A percentile compares a stretch with the other conserved stretches of the same genome.
These are phyloP conservation scores for Larimichthys polyactis DNA, from an alignment of 2,113 vertebrate species.

Conservation along the genomic window DNA sequence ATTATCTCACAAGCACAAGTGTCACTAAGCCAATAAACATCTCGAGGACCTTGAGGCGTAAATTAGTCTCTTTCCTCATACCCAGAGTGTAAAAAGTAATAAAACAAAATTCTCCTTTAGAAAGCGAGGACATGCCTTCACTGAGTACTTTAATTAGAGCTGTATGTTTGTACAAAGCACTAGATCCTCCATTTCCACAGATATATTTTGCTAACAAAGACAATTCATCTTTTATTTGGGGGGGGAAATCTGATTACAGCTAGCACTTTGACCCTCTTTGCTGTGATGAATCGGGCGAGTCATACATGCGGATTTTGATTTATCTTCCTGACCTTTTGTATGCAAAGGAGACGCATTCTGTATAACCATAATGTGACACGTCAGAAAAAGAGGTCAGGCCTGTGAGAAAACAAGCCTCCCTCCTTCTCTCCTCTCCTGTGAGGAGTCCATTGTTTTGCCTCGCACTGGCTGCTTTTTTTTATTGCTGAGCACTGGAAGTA, in stretches of 20 bases:
- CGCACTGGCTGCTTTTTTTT: slow-evolving; percentile 46
- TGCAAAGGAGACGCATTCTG: slow-evolving; percentile 83
- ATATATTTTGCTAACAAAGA: slow-evolving; percentile 65
- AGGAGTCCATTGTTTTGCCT: slow-evolving; percentile 77
- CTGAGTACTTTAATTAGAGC: slow-evolving; percentile 72
- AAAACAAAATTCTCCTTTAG: slow-evolving; percentile 57
- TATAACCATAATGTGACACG: slow-evolving; percentile 81
- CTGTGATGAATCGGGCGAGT: slow-evolving; percentile 83
- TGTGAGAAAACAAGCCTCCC: slow-evolving; percentile 77
- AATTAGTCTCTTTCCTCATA: slow-evolving; percentile 80
- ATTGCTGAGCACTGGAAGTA: slow-evolving; percentile 63
- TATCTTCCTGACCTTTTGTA: slow-evolving; percentile 87
- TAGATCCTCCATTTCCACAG: slow-evolving; percentile 55
- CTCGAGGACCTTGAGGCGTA: slow-evolving; percentile 78
- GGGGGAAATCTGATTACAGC: slow-evolving; percentile 76
- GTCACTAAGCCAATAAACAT: slow-evolving; percentile 85
- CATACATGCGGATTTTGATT: slow-evolving; percentile 80
- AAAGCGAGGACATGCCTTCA: slow-evolving; percentile 62
- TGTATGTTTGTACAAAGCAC: slow-evolving; percentile 64
- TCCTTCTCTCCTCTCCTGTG: slow-evolving; percentile 41
- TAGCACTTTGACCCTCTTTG: slow-evolving; percentile 72
- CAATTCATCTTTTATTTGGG: slow-evolving; percentile 74
- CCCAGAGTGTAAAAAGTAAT: slow-evolving; percentile 69
- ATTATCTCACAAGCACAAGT: slow-evolving; percentile 85
- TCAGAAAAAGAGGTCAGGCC: slow-evolving; percentile 83